Percentiles rank a stretch among this genome's conserved stretches.
Evolutionary conservation across 2,888 invertebrate species (phyloP).

Genomic region (Ptycholaimellus sp.): DNA sequence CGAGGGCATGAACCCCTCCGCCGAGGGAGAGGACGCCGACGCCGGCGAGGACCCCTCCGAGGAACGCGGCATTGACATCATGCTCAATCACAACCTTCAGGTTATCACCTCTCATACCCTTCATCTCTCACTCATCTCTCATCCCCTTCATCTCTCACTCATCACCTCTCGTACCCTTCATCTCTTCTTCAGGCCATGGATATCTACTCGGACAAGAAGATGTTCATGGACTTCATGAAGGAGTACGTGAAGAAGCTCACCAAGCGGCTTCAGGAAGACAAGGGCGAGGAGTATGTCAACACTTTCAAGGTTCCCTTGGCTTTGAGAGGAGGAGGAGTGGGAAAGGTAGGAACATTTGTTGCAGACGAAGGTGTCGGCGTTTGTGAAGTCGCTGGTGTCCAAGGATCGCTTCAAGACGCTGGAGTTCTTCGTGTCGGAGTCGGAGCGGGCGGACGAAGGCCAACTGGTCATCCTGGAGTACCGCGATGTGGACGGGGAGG

Average conservation of each 20-base stretch:
- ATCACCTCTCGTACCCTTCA: too few relatives aligned
- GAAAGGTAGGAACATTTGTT: too few relatives aligned
- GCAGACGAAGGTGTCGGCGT: conserved; percentile 7
- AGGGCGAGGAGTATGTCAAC: conserved; percentile 19
- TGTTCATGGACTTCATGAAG: conserved; percentile 66
- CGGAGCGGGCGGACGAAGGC: conserved; percentile 13
- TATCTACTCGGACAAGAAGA: conserved; percentile 51
- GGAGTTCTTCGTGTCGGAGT: conserved; percentile 14
- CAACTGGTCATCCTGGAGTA: conserved; percentile 18
- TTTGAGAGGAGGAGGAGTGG: too few relatives aligned
- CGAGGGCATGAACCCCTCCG: conserved; percentile 75
- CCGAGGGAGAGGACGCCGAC: conserved; percentile 48
- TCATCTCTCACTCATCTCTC: too few relatives aligned
- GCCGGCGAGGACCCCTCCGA: conserved; percentile 53
- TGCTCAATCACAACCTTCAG: conserved; percentile 54
- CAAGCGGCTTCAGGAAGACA: conserved; percentile 22
- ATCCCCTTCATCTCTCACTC: too few relatives aligned
- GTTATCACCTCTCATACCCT: too few relatives aligned
- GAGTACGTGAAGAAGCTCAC: conserved; percentile 85
- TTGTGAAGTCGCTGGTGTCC: conserved; percentile 3
- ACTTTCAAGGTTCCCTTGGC: too few relatives aligned
- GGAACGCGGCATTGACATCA: conserved; percentile 69
- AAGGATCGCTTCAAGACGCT: conserved; percentile 19
- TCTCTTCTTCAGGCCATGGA: conserved; percentile 38
- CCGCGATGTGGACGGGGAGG: conserved; percentile 12